phyloP scores from a whole-genome alignment of 2,888 invertebrate species.

The Agrilus biguttatus region DNA sequence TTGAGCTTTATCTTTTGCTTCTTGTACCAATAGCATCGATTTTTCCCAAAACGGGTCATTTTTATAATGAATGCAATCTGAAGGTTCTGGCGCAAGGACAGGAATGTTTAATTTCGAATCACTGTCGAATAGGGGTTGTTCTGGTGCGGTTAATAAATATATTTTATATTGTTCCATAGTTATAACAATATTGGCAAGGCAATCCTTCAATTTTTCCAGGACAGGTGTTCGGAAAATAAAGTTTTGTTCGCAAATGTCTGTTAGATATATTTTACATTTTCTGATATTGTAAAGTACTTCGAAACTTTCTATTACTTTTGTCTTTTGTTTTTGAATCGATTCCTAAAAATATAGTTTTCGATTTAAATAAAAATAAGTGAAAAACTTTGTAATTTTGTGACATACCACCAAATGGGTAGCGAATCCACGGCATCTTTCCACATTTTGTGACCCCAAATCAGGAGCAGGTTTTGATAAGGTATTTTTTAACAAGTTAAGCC shows the following conservation, averaged over 20 bases:
- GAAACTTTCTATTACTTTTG: constrained; percentile 41
- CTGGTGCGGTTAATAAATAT: constrained; percentile 48
- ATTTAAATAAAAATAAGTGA: background rate
- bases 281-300: constrained; percentile 42
- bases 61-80: constrained; percentile 19
- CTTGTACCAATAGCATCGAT: constrained; percentile 12
- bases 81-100: constrained; percentile 14
- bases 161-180: constrained; percentile 54
- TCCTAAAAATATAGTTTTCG: constrained; percentile 32
- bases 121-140: constrained; percentile 17
- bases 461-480: constrained; percentile 53
- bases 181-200: constrained; percentile 36
- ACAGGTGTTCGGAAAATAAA: constrained; percentile 19
- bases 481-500: constrained; percentile 47
- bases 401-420: constrained; percentile 60
- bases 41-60: constrained; percentile 20
- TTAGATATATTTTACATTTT: constrained; percentile 31
- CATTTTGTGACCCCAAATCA: constrained; percentile 66
- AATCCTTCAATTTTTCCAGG: constrained; percentile 32
- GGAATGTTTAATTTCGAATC: constrained; percentile 19
- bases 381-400: background rate
- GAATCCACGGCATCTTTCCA: constrained; percentile 78
- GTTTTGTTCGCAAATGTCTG: constrained; percentile 18
- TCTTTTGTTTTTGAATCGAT: constrained; percentile 51
- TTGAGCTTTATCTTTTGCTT: constrained; percentile 9